phyloP scores from a whole-genome alignment of 2,113 vertebrate species.

The Spea multiplicata region DNA sequence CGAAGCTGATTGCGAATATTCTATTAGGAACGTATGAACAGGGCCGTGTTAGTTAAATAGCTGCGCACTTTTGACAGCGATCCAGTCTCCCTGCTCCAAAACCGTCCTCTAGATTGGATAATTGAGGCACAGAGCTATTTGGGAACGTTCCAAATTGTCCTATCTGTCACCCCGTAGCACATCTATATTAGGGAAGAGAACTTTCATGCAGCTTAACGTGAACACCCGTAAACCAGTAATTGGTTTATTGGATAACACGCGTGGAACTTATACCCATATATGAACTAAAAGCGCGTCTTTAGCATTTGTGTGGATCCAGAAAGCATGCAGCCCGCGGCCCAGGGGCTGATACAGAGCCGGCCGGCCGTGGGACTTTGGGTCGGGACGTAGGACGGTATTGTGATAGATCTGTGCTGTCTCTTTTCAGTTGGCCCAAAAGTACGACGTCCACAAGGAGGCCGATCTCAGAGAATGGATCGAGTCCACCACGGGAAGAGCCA shows the following conservation, averaged over 20 bases:
- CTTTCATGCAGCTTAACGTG: neutral
- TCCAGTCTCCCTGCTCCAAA: too few relatives aligned
- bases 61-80: too few relatives aligned
- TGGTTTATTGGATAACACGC: neutral
- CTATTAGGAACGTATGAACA: too few relatives aligned
- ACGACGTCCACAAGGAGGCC: slow-evolving; percentile 82
- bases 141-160: neutral
- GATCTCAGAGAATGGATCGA: slow-evolving; percentile 87
- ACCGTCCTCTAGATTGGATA: too few relatives aligned
- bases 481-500: slow-evolving; percentile 72
- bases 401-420: neutral
- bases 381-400: neutral
- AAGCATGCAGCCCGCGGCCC: neutral
- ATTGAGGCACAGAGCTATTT: too few relatives aligned
- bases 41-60: too few relatives aligned
- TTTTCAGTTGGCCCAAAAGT: slow-evolving; percentile 86
- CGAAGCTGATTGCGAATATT: too few relatives aligned
- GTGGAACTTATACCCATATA: neutral
- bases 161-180: neutral
- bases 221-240: neutral
- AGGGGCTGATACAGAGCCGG: too few relatives aligned
- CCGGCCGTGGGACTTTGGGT: too few relatives aligned
- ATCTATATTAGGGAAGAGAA: neutral
- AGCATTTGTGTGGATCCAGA: neutral
- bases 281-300: neutral